Evolutionary conservation across 1,140 invertebrate species (phyloP).

Genomic region (Neotoxoptera formosana): DNA sequence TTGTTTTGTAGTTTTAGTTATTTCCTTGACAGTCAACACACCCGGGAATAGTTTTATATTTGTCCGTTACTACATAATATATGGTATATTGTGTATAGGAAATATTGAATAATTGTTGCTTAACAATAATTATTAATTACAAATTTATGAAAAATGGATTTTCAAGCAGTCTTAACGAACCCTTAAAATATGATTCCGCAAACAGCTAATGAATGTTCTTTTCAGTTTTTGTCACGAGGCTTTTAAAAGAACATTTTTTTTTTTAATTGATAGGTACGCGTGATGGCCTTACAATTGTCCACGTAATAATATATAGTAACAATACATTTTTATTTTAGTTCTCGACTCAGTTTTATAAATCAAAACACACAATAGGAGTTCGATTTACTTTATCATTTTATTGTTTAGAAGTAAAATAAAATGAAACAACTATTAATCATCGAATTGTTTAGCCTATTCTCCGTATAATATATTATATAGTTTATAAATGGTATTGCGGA

Average conservation of each 20-base stretch:
- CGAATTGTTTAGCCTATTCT: not conserved
- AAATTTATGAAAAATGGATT: not conserved
- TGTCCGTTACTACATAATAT: not conserved
- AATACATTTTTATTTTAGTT: not conserved
- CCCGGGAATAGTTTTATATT: not conserved
- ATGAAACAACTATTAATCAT: not conserved
- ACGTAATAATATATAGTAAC: not conserved
- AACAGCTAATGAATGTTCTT: not conserved
- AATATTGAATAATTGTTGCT: no score
- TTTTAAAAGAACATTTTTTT: not conserved
- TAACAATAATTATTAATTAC: no score
- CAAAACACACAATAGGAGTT: not conserved
- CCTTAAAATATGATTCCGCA: not conserved
- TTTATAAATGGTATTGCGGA: not conserved
- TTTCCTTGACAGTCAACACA: not conserved
- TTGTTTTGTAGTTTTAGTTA: not conserved
- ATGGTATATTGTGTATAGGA: no score
- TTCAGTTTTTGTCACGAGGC: not conserved
- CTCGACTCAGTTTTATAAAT: not conserved
- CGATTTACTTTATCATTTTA: not conserved
- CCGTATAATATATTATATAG: not conserved
- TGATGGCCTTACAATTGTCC: no score
- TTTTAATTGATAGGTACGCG: not conserved
- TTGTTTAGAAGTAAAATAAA: not conserved
- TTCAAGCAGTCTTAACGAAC: not conserved